A percentile compares a stretch with the other conserved stretches of the same genome.
Evolutionary conservation across 2,888 invertebrate species (phyloP).

Genomic region (Leptinotarsa rubiginosa): DNA sequence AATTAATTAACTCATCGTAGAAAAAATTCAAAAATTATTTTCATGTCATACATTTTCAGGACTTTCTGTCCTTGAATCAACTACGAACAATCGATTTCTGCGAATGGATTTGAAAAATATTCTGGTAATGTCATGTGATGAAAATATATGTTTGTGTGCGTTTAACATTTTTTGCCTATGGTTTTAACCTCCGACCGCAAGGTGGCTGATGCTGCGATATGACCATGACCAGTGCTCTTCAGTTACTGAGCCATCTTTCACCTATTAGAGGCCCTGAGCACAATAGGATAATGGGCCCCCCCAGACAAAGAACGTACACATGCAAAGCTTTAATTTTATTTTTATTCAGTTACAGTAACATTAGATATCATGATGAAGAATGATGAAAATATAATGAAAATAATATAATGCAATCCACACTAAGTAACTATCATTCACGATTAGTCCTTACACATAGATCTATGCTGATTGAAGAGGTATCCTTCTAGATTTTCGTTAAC

Average conservation of each 20-base stretch:
- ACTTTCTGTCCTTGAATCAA: too few species aligned
- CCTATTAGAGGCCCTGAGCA: constrained; percentile 18
- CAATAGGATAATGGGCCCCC: neutral
- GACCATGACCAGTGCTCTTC: too few species aligned
- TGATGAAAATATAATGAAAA: neutral
- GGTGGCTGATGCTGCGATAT: too few species aligned
- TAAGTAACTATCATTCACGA: constrained; percentile 8
- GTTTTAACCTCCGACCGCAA: too few species aligned
- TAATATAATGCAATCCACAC: constrained; percentile 20
- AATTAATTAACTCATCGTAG: too few species aligned
- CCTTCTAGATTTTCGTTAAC: neutral
- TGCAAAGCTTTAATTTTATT: constrained; percentile 15
- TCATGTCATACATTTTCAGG: too few species aligned
- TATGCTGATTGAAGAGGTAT: neutral
- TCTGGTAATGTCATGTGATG: too few species aligned
- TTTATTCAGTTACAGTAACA: constrained; percentile 11
- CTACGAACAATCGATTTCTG: too few species aligned
- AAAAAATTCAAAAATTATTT: too few species aligned
- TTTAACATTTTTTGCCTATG: too few species aligned
- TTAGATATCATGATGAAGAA: constrained; percentile 7
- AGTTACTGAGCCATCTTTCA: constrained; percentile 11
- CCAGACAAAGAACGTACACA: constrained; percentile 15
- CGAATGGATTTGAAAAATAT: too few species aligned
- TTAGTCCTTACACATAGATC: neutral
- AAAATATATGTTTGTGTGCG: too few species aligned